Evolutionary conservation across 1,140 invertebrate genomes (phyloP).

Genomic region (Drosophila nigromelanica): DNA sequence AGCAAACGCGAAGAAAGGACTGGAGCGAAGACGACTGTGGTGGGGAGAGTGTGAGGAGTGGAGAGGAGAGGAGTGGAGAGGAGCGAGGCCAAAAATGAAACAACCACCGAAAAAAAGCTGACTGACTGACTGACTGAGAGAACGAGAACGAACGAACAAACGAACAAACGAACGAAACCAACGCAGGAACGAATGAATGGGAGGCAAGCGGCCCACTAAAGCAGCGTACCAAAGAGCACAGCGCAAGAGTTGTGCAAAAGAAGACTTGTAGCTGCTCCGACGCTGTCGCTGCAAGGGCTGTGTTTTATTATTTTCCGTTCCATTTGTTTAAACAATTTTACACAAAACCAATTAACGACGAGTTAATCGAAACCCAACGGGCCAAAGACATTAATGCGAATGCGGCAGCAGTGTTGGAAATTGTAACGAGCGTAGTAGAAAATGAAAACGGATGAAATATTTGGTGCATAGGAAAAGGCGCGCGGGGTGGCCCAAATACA

Average conservation of each 20-base stretch:
- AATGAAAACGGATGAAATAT: constrained; percentile 1
- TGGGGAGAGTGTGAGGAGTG: constrained; percentile 13
- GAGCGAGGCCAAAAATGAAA: constrained; percentile 38
- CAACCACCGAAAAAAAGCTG: constrained; percentile 53
- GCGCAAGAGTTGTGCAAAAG: constrained; percentile 76
- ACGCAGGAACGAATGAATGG: not conserved
- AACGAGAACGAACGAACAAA: constrained; percentile 12
- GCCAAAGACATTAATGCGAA: constrained; percentile 15
- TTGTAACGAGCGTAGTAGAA: not conserved
- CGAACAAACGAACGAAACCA: constrained; percentile 4
- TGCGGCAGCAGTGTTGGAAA: not conserved
- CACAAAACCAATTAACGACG: constrained; percentile 4
- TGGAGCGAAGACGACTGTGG: constrained; percentile 6
- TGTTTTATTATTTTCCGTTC: constrained; percentile 53
- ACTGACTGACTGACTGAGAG: constrained; percentile 36
- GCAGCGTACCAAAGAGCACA: constrained; percentile 67
- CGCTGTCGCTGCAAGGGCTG: constrained; percentile 47
- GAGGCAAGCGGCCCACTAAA: constrained; percentile 30
- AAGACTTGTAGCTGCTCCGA: constrained; percentile 75
- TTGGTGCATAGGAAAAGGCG: constrained; percentile 35
- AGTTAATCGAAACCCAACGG: too few relatives aligned
- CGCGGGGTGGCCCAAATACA: constrained; percentile 12
- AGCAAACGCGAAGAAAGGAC: constrained; percentile 12
- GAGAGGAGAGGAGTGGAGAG: not conserved
- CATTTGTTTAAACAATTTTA: constrained; percentile 50